Evolutionary conservation across 2,113 vertebrate species (phyloP).

Genomic region (Caretta caretta): DNA sequence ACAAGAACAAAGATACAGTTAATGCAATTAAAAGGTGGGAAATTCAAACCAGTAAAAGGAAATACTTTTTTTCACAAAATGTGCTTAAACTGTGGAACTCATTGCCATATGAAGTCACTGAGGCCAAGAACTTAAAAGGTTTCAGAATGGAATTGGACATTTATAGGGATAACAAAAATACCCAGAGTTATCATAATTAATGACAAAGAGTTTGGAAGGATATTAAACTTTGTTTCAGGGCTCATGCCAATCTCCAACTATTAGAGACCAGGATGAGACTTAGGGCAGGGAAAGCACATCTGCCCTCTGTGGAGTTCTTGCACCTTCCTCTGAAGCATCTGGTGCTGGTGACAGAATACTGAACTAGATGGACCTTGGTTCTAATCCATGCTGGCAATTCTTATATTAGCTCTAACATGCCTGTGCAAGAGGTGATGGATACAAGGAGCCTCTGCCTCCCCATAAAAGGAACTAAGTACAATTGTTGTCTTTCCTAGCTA

Average conservation of each 20-base stretch:
- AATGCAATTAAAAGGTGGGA: too few species aligned
- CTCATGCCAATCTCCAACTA: background rate
- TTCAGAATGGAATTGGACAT: too few species aligned
- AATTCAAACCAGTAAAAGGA: too few species aligned
- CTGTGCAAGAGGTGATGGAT: background rate
- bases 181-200: background rate
- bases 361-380: background rate
- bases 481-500: background rate
- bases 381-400: background rate
- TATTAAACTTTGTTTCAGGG: background rate
- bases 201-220: background rate
- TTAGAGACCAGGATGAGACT: background rate
- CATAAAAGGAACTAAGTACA: background rate
- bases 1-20: too few species aligned
- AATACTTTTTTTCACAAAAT: too few species aligned
- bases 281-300: background rate
- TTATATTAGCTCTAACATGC: background rate
- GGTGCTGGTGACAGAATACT: background rate
- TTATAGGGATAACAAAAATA: background rate
- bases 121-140: too few species aligned
- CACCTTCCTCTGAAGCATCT: background rate
- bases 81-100: too few species aligned
- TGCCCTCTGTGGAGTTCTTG: background rate
- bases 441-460: background rate
- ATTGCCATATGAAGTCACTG: too few species aligned